These are phyloP conservation scores for Drosophila nigritarsus DNA, from an alignment of 2,888 invertebrate genomes.

Conservation along the genomic window DNA sequence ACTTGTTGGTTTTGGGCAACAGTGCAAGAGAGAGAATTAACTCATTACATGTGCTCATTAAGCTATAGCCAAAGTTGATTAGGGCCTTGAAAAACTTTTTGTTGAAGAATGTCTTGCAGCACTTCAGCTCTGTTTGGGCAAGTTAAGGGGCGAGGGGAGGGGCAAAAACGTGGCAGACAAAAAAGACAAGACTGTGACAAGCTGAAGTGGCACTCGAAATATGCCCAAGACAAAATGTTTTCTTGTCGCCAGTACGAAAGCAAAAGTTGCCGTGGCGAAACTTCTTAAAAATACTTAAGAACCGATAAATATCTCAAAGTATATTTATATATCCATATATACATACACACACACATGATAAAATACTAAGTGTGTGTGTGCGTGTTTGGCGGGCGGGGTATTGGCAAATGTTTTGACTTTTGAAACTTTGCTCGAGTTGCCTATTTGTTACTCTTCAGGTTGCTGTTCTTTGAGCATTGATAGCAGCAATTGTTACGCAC, in stretches of 20 bases:
- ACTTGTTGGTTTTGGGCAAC: slow-evolving; percentile 13
- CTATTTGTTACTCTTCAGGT: slow-evolving; percentile 61
- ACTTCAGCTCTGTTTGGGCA: not conserved
- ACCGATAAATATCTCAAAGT: slow-evolving; percentile 74
- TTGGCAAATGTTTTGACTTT: slow-evolving; percentile 62
- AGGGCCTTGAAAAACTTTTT: slow-evolving; percentile 72
- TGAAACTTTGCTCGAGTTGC: slow-evolving; percentile 73
- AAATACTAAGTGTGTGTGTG: slow-evolving; percentile 5
- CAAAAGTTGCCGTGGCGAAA: slow-evolving; percentile 69
- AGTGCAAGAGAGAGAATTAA: slow-evolving; percentile 62
- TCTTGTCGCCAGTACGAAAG: slow-evolving; percentile 49
- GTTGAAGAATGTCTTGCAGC: slow-evolving; percentile 36
- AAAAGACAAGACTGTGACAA: slow-evolving; percentile 46
- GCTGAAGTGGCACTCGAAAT: slow-evolving; percentile 61
- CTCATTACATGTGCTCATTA: slow-evolving; percentile 72
- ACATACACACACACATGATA: slow-evolving; percentile 28
- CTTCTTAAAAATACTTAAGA: slow-evolving; percentile 80
- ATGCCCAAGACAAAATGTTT: slow-evolving; percentile 65
- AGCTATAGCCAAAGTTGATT: slow-evolving; percentile 70
- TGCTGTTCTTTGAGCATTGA: slow-evolving; percentile 35
- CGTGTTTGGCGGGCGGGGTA: not conserved
- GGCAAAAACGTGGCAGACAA: slow-evolving; percentile 11
- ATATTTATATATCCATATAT: slow-evolving; percentile 35
- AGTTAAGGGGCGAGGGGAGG: not conserved
- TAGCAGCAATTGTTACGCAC: slow-evolving; percentile 26